Base-by-base conservation (phyloP, 2,888 invertebrate species). In the Chaitophorus viminalis region DNA sequence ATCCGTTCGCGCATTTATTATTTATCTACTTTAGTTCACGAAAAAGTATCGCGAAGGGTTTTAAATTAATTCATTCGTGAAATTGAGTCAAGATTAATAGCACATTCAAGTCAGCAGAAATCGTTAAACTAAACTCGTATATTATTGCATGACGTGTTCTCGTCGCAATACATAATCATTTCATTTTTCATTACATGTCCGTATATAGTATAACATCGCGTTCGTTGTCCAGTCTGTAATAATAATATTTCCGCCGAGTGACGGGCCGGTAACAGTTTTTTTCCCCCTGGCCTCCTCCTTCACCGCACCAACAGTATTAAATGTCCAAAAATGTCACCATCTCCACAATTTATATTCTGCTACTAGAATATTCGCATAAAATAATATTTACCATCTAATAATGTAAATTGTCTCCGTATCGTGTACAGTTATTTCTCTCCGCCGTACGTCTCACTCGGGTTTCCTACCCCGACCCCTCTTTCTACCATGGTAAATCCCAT, bases 381-480 rank as follows among this genome's bases (percentile, higher is more conserved):
- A 87, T 87, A 87, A 87, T 87, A 81, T 87, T 87, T 81, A 74
- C 74, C 74, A 17, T 79, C 81, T 87, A 74, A 79, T 81, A 87
- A 87, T 81, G 87, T 81, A 87, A 81, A 81, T 81, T 46, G 65
- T 79, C 85, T 76, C 39, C 25, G 39, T 65, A 39, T 75, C 75
- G 74, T 52, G 52, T 54, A n/a, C n/a, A 60, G 25, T 54, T 33
- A 21, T 36, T 33, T 75, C 39, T n/a, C 11, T 46, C 39, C 72
- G 4, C 72, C 68, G 29, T 29, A 29, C 68, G 11, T 29, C 25
- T 68, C 68, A 8, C 29, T 68, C 68, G n/a, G n/a, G 68, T 29
- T n/a, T 29, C 25, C 9, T 6, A 5, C 6, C 9, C 68, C 29
- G 11, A 3, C 68, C 18, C 33, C 14, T 29, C 29, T 14, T 0